phyloP scores from a whole-genome alignment of 2,797 vertebrate species.

The Menidia menidia region DNA sequence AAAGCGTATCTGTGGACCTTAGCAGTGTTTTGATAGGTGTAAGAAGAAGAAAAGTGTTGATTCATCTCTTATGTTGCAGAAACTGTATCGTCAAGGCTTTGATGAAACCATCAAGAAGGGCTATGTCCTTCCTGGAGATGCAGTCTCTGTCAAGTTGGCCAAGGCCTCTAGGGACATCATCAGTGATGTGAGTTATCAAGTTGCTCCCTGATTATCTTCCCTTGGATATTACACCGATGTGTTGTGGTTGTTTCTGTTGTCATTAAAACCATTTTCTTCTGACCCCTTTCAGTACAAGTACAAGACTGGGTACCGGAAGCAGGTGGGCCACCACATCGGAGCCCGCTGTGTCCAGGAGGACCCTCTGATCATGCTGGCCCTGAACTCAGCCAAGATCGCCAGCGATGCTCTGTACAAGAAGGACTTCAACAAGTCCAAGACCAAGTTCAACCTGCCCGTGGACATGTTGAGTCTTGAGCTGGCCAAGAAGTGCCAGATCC shows the following conservation, averaged over 20 bases:
- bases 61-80: conserved; percentile 75
- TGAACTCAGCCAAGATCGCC: conserved; percentile 89
- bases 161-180: conserved; percentile 90
- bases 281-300: conserved; percentile 88
- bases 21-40: background rate
- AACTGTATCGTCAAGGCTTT: conserved; percentile 89
- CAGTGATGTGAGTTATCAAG: conserved; percentile 85
- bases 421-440: conserved; percentile 90
- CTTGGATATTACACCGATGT: background rate
- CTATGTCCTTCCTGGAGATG: conserved; percentile 86
- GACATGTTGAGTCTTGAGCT: conserved; percentile 88
- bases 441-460: conserved; percentile 85
- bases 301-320: conserved; percentile 86
- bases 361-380: conserved; percentile 85
- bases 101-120: conserved; percentile 90
- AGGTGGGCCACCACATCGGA: conserved; percentile 90
- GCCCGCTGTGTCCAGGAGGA: conserved; percentile 85
- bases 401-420: conserved; percentile 92
- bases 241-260: background rate
- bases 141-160: conserved; percentile 89
- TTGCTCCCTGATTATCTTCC: conserved; percentile 29
- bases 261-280: conserved; percentile 10
- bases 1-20: background rate
- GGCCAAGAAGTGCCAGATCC: conserved; percentile 89
- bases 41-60: background rate